Evolutionary conservation across 1,140 invertebrate species (phyloP).

Genomic region (Leptestheria dahalacensis): DNA sequence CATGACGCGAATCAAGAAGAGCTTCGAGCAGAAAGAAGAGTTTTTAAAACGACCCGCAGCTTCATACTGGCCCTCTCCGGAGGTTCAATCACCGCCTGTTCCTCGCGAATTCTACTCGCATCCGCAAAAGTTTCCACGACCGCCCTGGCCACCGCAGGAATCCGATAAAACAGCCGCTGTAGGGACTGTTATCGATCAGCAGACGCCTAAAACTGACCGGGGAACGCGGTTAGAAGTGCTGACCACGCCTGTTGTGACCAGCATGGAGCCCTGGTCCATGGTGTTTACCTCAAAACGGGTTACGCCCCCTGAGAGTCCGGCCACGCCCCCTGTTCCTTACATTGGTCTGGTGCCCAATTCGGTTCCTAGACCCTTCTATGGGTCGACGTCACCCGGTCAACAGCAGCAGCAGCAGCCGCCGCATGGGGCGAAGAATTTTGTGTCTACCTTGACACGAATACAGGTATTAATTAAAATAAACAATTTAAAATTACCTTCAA

Average conservation of each 20-base stretch:
- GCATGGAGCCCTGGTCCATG: slow-evolving; percentile 12
- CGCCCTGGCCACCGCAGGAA: slow-evolving; percentile 47
- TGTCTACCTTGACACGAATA: slow-evolving; percentile 44
- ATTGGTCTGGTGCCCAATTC: slow-evolving; percentile 21
- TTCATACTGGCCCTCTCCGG: slow-evolving; percentile 30
- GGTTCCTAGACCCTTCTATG: slow-evolving; percentile 17
- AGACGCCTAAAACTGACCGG: neutral
- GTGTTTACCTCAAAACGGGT: slow-evolving; percentile 10
- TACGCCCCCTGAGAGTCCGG: slow-evolving; percentile 11
- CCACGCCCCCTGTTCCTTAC: slow-evolving; percentile 12
- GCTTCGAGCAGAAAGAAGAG: slow-evolving; percentile 71
- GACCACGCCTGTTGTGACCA: neutral
- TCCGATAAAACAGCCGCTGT: no score
- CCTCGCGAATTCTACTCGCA: slow-evolving; percentile 55
- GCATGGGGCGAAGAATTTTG: slow-evolving; percentile 29
- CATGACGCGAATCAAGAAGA: slow-evolving; percentile 48
- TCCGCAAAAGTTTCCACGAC: slow-evolving; percentile 53
- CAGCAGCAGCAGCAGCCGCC: neutral
- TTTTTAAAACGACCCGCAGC: slow-evolving; percentile 58
- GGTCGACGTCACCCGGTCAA: neutral
- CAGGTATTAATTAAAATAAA: slow-evolving; percentile 31
- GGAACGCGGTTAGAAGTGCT: neutral
- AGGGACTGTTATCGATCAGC: no score
- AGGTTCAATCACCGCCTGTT: slow-evolving; percentile 24
- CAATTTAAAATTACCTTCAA: no score